phyloP scores from a whole-genome alignment of 2,888 invertebrate genomes.

The Eilema depressum region DNA sequence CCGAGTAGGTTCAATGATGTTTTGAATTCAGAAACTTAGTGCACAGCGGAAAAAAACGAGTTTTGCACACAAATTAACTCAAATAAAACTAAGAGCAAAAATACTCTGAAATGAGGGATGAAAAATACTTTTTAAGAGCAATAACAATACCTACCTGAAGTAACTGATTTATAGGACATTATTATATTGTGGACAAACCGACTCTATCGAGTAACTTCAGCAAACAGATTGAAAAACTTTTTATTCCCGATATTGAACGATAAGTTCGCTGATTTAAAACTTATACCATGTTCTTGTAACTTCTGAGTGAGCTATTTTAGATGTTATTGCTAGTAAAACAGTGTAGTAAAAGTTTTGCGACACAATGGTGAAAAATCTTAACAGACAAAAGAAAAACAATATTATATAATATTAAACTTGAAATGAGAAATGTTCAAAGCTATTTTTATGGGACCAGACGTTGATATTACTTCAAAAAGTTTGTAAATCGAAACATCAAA shows the following conservation, averaged over 20 bases:
- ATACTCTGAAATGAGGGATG: too few relatives aligned
- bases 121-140: conserved; percentile 6
- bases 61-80: too few relatives aligned
- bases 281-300: conserved; percentile 19
- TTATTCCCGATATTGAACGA: conserved; percentile 47
- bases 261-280: conserved; percentile 32
- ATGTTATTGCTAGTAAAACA: conserved; percentile 21
- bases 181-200: conserved; percentile 41
- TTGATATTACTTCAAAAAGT: not conserved
- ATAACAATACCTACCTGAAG: conserved; percentile 40
- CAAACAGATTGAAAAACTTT: conserved; percentile 56
- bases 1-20: too few relatives aligned
- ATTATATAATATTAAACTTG: not conserved
- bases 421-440: not conserved
- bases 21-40: too few relatives aligned
- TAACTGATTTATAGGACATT: conserved; percentile 44
- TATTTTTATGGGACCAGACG: not conserved
- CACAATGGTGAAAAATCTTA: not conserved
- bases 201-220: conserved; percentile 47
- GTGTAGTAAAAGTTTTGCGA: not conserved
- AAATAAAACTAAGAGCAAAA: too few relatives aligned
- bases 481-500: too few relatives aligned
- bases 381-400: not conserved
- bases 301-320: conserved; percentile 15
- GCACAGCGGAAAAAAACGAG: too few relatives aligned